Conservation (phyloP, 2,113 vertebrate species). For the Camelus bactrianus region DNA sequence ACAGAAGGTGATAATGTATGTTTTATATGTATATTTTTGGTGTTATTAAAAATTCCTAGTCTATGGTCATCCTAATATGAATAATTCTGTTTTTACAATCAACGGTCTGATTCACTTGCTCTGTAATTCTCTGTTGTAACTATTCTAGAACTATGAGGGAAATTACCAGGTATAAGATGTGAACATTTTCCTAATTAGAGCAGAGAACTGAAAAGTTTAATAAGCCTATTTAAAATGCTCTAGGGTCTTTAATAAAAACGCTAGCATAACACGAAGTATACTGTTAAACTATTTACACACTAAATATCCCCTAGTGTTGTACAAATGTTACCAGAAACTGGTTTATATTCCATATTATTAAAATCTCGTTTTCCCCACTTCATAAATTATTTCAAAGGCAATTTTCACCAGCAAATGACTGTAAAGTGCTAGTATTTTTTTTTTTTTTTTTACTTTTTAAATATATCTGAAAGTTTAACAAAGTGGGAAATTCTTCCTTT, state of each 20-base stretch:
- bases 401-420: slow-evolving; percentile 59
- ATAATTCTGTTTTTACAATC: slow-evolving; percentile 30
- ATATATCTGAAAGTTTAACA: slow-evolving; percentile 59
- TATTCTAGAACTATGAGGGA: slow-evolving; percentile 19
- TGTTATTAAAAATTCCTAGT: slow-evolving; percentile 8
- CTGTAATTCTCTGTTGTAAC: background rate
- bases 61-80: slow-evolving; percentile 1
- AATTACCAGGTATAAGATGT: slow-evolving; percentile 15
- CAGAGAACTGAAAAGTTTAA: slow-evolving; percentile 34
- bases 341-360: slow-evolving; percentile 36
- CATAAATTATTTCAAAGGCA: slow-evolving; percentile 58
- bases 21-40: slow-evolving; percentile 7
- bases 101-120: background rate
- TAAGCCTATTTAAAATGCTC: slow-evolving; percentile 41
- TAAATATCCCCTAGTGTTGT: background rate
- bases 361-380: slow-evolving; percentile 38
- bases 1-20: background rate
- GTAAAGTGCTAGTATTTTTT: slow-evolving; percentile 52
- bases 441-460: background rate
- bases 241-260: slow-evolving; percentile 52
- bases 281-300: slow-evolving; percentile 38
- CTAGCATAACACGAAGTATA: slow-evolving; percentile 28
- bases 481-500: slow-evolving; percentile 33
- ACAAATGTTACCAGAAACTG: slow-evolving; percentile 38
- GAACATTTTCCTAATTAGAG: background rate